Conservation (phyloP, 2,888 invertebrate genomes). For the Amiota minor region DNA sequence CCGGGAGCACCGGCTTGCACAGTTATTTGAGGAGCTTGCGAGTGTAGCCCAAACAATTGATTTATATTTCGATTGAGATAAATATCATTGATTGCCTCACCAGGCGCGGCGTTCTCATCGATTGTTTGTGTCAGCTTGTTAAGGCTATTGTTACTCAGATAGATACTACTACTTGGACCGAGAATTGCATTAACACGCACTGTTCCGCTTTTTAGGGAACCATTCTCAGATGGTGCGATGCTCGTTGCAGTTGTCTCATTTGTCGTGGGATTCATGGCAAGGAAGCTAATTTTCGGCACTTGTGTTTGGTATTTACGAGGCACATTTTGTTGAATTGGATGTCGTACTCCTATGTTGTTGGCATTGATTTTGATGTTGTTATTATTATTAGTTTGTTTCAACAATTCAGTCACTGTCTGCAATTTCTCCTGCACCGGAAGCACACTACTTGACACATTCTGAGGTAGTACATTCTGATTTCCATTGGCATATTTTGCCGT, state of each 20-base stretch:
- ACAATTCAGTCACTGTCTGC: constrained; percentile 62
- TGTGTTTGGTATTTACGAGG: constrained; percentile 57
- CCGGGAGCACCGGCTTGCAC: constrained; percentile 40
- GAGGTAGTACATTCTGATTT: constrained; percentile 43
- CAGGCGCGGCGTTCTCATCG: constrained; percentile 49
- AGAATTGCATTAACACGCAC: constrained; percentile 38
- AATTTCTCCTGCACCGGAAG: constrained; percentile 70
- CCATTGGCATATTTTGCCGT: constrained; percentile 59
- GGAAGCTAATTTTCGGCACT: constrained; percentile 61
- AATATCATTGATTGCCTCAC: constrained; percentile 70
- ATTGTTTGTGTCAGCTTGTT: constrained; percentile 26
- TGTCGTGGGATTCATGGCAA: constrained; percentile 53
- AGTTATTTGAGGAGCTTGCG: constrained; percentile 5
- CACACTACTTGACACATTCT: constrained; percentile 64
- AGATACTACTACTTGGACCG: constrained; percentile 39
- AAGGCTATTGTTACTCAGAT: constrained; percentile 47
- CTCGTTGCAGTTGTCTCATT: background rate
- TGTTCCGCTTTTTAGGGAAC: constrained; percentile 38
- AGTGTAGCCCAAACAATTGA: constrained; percentile 64
- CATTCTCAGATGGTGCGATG: constrained; percentile 30
- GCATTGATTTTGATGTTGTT: constrained; percentile 51
- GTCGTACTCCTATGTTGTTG: constrained; percentile 39
- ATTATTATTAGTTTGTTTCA: constrained; percentile 56
- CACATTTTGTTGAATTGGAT: constrained; percentile 34
- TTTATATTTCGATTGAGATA: constrained; percentile 70